Conservation (phyloP, 2,888 invertebrate species). For the Synanthedon tipuliformis region DNA sequence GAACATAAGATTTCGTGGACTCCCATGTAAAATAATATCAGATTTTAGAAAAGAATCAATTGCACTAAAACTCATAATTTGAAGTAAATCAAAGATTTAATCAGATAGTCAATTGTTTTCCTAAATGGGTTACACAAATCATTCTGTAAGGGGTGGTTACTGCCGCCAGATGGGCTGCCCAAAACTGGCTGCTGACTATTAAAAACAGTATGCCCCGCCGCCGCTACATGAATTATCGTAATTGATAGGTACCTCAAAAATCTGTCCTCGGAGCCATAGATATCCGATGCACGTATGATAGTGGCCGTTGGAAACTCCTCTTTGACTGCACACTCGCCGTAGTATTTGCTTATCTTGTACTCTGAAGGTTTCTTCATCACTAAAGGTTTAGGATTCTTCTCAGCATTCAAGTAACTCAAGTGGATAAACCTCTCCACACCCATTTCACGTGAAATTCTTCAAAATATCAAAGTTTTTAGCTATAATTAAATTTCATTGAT, state of each 20-base stretch:
- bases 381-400: constrained; percentile 75
- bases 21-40: no score
- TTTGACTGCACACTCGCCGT: constrained; percentile 89
- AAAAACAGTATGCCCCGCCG: no score
- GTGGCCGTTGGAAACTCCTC: constrained; percentile 97
- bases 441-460: constrained; percentile 72
- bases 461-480: constrained; percentile 6
- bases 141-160: no score
- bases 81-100: no score
- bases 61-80: no score
- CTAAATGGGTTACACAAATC: no score
- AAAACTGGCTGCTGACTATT: no score
- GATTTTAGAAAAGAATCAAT: no score
- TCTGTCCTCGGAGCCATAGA: constrained; percentile 91
- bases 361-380: constrained; percentile 79
- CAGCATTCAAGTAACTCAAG: constrained; percentile 87
- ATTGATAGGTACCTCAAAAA: constrained; percentile 73
- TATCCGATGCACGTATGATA: constrained; percentile 91
- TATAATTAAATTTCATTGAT: not conserved
- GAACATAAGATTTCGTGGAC: no score
- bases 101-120: no score
- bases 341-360: constrained; percentile 82
- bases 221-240: not conserved
- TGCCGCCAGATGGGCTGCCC: no score
- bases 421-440: constrained; percentile 95